Base-by-base conservation (phyloP, 2,797 vertebrate genomes). In the Thalassophryne amazonica region DNA sequence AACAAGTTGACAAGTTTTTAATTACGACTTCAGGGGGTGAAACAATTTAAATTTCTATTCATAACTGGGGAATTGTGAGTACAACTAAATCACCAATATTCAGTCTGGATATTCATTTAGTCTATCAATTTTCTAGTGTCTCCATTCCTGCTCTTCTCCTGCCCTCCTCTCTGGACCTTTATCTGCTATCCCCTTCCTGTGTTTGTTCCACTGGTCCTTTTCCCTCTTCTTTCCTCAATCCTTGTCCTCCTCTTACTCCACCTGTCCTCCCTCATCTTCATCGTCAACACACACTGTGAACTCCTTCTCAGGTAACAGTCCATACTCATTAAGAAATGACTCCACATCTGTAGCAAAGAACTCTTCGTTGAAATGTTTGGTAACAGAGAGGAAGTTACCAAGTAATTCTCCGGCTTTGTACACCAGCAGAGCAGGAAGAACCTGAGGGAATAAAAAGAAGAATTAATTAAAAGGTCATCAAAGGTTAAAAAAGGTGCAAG, bases 311-410 rank as follows among this genome's bases (percentile, higher is more conserved):
- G 96, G 94, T 27, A 98, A 83, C 72, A 98, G 84, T 69, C 95
- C 93, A 4, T 97, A 97, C 69, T 94, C 93, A 11, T 94, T 95
- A 38, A 98, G 90, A 78, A 96, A 96, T 1, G 85, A 87, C 64
- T 98, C 95, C 51, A 98, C 91, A 38, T 97, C 95, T 1, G 87
- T 92, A 1, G 94, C 93, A 70, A 94, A 97, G 76, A 96, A 96
- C 39, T 98, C 93, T 69, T 94, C 89, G 0, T 59, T 83, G 39
- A 98, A 87, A 59, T 94, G 90, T 81, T 94, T 87, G 3, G 91
- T 90, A 47, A 98, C 31, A 9, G 82, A 86, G 43, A 97, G 87
- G 74, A 98, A 97, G 71, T 95, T 98, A 43, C 94, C 94, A 19
- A 98, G 87, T 6, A 97, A 86, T 78, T 98, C 94, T 2, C 95